phyloP scores from a whole-genome alignment of 2,888 invertebrate species.

The Sturmia bella region DNA sequence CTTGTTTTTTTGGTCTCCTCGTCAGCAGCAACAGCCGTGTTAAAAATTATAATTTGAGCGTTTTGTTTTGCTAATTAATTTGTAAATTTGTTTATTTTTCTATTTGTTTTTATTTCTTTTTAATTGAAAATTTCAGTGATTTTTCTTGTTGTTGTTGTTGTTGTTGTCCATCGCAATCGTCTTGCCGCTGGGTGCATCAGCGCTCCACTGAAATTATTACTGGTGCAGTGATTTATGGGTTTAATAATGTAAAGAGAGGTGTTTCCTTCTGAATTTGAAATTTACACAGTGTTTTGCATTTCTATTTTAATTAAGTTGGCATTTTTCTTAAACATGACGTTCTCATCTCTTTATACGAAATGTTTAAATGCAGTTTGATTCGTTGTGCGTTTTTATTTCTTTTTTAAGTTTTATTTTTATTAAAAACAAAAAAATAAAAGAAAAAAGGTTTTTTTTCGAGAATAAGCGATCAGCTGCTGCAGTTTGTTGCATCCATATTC shows the following conservation, averaged over 20 bases:
- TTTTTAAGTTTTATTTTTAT: slow-evolving; percentile 22
- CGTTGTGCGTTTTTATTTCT: slow-evolving; percentile 9
- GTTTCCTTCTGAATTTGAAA: slow-evolving; percentile 42
- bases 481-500: slow-evolving; percentile 30
- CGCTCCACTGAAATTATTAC: slow-evolving; percentile 27
- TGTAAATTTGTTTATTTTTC: slow-evolving; percentile 65
- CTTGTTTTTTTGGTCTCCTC: slow-evolving; percentile 4
- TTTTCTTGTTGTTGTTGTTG: no score
- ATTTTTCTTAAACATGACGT: slow-evolving; percentile 59
- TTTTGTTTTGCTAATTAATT: slow-evolving; percentile 68
- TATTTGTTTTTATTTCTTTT: slow-evolving; percentile 49
- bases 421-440: neutral
- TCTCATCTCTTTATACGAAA: slow-evolving; percentile 34
- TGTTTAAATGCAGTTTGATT: slow-evolving; percentile 22
- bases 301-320: slow-evolving; percentile 56
- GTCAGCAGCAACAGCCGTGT: slow-evolving; percentile 39
- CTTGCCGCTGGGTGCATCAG: neutral
- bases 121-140: slow-evolving; percentile 33
- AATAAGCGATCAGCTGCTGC: slow-evolving; percentile 50
- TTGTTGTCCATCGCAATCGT: neutral
- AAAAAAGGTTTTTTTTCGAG: no score
- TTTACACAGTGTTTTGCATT: neutral
- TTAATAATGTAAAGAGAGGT: slow-evolving; percentile 38
- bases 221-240: slow-evolving; percentile 55
- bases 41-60: slow-evolving; percentile 59